phyloP scores from a whole-genome alignment of 2,888 invertebrate genomes.

The Anorthoa munda region DNA sequence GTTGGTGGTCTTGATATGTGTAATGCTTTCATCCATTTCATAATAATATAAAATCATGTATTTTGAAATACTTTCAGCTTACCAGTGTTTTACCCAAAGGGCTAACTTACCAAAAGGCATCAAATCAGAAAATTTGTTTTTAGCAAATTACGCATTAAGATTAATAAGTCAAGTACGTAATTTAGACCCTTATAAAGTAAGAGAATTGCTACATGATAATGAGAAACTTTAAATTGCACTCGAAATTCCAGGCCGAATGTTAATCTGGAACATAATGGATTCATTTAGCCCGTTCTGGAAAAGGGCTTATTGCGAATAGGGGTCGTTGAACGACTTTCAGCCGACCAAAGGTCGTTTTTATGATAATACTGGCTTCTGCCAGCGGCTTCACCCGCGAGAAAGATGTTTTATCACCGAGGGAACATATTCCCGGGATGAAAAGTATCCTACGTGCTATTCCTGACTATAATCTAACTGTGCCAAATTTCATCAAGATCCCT shows the following conservation, averaged over 20 bases:
- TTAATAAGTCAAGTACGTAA: not conserved
- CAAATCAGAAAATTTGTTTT: constrained; percentile 1
- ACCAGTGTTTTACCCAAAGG: not conserved
- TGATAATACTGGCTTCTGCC: constrained; percentile 21
- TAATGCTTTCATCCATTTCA: not conserved
- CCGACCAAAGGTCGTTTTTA: constrained; percentile 28
- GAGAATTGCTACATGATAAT: constrained; percentile 20
- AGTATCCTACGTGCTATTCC: no score
- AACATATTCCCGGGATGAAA: no score
- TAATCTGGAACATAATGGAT: constrained; percentile 49
- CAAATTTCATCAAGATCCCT: no score
- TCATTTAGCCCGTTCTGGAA: constrained; percentile 40
- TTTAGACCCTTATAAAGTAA: constrained; percentile 4
- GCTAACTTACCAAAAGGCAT: not conserved
- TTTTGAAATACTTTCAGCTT: not conserved
- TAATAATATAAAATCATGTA: no score
- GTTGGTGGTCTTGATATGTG: not conserved
- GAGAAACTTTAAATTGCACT: constrained; percentile 34
- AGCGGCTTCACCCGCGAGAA: no score
- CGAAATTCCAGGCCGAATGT: constrained; percentile 31
- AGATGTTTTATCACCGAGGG: no score
- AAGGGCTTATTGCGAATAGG: constrained; percentile 38
- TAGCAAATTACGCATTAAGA: not conserved
- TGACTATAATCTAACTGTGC: no score
- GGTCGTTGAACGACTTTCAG: constrained; percentile 29